Evolutionary conservation across 2,888 invertebrate genomes (phyloP), one percentile per base, ranked within the genome.

Genomic region (Muscina levida): DNA sequence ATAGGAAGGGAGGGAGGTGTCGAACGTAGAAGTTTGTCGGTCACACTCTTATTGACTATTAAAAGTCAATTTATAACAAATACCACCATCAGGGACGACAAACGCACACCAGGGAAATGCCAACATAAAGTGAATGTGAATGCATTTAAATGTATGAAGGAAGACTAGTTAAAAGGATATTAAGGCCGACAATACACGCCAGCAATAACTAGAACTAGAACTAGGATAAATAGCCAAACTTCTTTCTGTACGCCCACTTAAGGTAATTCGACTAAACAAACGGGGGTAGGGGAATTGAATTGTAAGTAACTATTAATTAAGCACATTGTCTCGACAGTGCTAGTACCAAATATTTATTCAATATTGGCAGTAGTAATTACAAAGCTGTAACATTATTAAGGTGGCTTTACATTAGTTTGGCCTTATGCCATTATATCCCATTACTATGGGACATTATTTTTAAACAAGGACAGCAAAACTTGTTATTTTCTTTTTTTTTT

Each of bases 11-110:
- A 31, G 31, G 31, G 31, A 8, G 31, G 31, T 3, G 8, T 31
- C 31, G n/a, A n/a, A n/a, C n/a, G n/a, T n/a, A n/a, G n/a, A n/a
- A n/a, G n/a, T n/a, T n/a, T 31, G 31, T 31, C n/a, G n/a, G 31
- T 8, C 31, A 31, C 31, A 31, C 31, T 5, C 8, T 5, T 31
- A 31, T 31, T 31, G 31, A 5, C 51, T 68, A 75, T 59, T 59
- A 68, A 73, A 66, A 73, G 26, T 22, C 44, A 42, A 65, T 72
- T 65, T 72, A 62, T 48, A 42, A 51, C 22, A 53, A 53, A 62
- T 48, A 42, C 37, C 22, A 53, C 39, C 67, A 57, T 74, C 62
- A 15, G 26, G 42, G 53, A 8, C 31, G 24, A 39, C 59, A 48
- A 51, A 31, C 31, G 8, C 31, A 31, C 3, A 31, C 31, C 31